Evolutionary conservation across 2,888 invertebrate species (phyloP).

Genomic region (Parnassius orleans): DNA sequence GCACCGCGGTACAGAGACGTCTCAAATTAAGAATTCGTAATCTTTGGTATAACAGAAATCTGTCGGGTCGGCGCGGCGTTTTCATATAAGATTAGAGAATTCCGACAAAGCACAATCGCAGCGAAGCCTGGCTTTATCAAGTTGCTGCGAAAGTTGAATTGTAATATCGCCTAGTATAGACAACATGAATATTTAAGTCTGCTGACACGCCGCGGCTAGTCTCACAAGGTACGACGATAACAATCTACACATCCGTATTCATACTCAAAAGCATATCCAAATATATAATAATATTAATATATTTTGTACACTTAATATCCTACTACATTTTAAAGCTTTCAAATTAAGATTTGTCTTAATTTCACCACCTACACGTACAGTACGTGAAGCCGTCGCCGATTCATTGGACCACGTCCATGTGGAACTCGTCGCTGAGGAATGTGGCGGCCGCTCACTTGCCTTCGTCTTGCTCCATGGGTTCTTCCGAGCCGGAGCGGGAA

Average conservation of each 20-base stretch:
- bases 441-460: slow-evolving; percentile 80
- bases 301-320: slow-evolving; percentile 64
- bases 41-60: slow-evolving; percentile 14
- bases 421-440: slow-evolving; percentile 30
- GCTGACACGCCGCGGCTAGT: neutral
- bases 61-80: slow-evolving; percentile 7
- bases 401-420: slow-evolving; percentile 35
- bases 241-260: slow-evolving; percentile 36
- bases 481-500: slow-evolving; percentile 86
- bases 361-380: slow-evolving; percentile 50
- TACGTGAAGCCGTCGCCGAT: slow-evolving; percentile 47
- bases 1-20: neutral
- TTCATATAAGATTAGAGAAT: neutral
- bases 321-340: slow-evolving; percentile 72
- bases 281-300: slow-evolving; percentile 45
- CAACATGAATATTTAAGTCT: neutral
- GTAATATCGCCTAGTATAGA: too few species aligned
- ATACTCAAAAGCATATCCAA: slow-evolving; percentile 45
- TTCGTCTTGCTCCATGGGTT: slow-evolving; percentile 93
- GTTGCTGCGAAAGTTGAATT: too few species aligned
- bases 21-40: slow-evolving; percentile 3
- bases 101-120: neutral
- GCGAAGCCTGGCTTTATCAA: neutral
- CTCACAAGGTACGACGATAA: slow-evolving; percentile 18
- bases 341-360: slow-evolving; percentile 70